phyloP scores from a whole-genome alignment of 53 echinoderm and acorn worm species.

The Crossaster papposus region DNA sequence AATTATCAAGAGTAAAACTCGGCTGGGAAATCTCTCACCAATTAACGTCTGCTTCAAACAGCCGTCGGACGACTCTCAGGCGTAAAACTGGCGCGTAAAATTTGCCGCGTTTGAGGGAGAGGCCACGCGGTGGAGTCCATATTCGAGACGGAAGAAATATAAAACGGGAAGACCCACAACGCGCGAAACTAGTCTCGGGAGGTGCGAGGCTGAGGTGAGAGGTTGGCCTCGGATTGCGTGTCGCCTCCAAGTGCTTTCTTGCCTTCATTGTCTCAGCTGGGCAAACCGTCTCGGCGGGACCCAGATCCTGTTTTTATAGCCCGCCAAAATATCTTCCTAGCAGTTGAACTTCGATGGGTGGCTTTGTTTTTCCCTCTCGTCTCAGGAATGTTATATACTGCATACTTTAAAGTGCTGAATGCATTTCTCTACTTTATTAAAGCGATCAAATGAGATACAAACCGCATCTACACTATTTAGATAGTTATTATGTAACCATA shows the following conservation, averaged over 20 bases:
- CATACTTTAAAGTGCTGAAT: background rate
- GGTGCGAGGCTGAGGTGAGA: conserved; percentile 40
- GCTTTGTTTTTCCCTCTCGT: background rate
- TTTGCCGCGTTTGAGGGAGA: conserved; percentile 26
- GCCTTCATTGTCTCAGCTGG: conserved; percentile 45
- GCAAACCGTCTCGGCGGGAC: conserved; percentile 32
- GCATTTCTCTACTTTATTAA: too few relatives aligned
- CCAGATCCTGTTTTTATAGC: conserved; percentile 16
- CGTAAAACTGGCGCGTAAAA: conserved; percentile 46
- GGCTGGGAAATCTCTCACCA: background rate
- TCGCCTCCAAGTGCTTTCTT: conserved; percentile 25
- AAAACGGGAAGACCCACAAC: background rate
- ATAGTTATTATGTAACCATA: too few relatives aligned
- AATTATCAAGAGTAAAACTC: background rate
- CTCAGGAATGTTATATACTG: background rate
- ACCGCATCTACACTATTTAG: too few relatives aligned
- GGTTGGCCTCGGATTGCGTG: conserved; percentile 34
- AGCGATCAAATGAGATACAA: too few relatives aligned
- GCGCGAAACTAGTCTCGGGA: background rate
- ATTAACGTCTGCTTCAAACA: background rate
- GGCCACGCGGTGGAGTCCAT: background rate
- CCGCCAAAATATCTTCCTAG: background rate
- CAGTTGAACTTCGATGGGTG: conserved; percentile 13
- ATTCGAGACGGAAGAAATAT: background rate
- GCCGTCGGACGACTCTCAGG: background rate